A percentile compares a stretch with the other conserved stretches of the same genome.
Conservation (phyloP, 2,113 vertebrate species). For the Cyanistes caeruleus region DNA sequence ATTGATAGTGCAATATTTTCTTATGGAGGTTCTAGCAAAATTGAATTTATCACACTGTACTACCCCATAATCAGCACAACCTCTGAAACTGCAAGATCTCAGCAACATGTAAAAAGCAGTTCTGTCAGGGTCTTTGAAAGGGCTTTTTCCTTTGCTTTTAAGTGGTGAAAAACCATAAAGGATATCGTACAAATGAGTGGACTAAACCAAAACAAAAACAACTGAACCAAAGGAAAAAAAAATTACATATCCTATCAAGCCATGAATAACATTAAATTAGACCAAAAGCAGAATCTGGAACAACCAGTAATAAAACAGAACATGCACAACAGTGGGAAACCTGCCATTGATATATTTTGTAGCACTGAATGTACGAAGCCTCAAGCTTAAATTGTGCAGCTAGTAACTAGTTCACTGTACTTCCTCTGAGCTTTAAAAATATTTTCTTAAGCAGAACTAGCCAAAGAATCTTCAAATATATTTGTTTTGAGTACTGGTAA, state of each 20-base stretch:
- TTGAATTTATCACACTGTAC: not conserved
- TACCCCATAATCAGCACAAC: conserved; percentile 3
- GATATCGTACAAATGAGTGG: not conserved
- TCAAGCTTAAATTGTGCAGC: conserved; percentile 36
- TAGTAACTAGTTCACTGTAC: not conserved
- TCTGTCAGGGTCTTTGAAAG: not conserved
- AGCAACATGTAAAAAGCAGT: not conserved
- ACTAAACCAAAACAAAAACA: conserved; percentile 31
- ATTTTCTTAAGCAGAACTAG: conserved; percentile 49
- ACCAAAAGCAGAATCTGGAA: not conserved
- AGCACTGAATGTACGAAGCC: not conserved
- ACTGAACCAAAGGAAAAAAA: conserved; percentile 28
- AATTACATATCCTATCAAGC: not conserved
- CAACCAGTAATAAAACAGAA: conserved; percentile 49
- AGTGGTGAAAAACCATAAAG: conserved; percentile 34
- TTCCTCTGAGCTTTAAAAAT: conserved; percentile 54
- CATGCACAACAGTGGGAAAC: conserved; percentile 14
- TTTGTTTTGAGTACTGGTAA: conserved; percentile 18
- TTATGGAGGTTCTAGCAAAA: not conserved
- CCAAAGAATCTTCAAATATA: conserved; percentile 23
- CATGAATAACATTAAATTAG: conserved; percentile 14
- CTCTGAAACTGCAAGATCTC: conserved; percentile 39
- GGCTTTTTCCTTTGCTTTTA: conserved; percentile 3
- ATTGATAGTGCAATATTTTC: not conserved
- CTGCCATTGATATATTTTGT: not conserved